phyloP scores from a whole-genome alignment of 30 jellyfish, hydroid and myxozoan species.

The Turritopsis rubra region DNA sequence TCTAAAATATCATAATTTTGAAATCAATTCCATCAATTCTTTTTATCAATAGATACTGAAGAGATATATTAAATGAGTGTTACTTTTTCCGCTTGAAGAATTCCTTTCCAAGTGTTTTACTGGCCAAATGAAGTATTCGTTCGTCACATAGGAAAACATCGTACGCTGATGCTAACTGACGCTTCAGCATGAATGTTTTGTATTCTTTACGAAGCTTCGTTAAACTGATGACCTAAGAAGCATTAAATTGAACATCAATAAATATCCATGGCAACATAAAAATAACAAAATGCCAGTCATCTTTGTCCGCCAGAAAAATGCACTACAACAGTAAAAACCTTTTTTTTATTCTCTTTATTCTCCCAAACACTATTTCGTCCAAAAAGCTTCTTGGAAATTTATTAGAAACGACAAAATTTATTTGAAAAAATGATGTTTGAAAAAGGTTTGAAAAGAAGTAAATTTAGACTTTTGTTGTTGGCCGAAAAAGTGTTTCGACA shows the following conservation, averaged over 20 bases:
- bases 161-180: conserved; percentile 53
- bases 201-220: conserved; percentile 70
- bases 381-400: too few species aligned
- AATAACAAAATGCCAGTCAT: background rate
- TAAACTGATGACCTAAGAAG: conserved; percentile 71
- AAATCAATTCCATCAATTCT: too few species aligned
- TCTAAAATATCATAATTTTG: conserved; percentile 45
- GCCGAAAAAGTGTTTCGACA: too few species aligned
- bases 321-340: too few species aligned
- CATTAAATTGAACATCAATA: background rate
- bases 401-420: too few species aligned
- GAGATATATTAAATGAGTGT: too few species aligned
- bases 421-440: too few species aligned
- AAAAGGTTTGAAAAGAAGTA: too few species aligned
- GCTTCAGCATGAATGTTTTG: conserved; percentile 59
- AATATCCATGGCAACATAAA: background rate
- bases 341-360: too few species aligned
- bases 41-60: too few species aligned
- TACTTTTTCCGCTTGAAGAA: conserved; percentile 74
- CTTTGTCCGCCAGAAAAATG: background rate
- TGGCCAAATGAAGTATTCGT: conserved; percentile 47
- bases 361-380: too few species aligned
- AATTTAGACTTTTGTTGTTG: too few species aligned
- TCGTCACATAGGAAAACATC: conserved; percentile 82
- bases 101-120: conserved; percentile 69